Evolutionary conservation across 2,797 vertebrate genomes (phyloP).

Genomic region (Diceros bicornis): DNA sequence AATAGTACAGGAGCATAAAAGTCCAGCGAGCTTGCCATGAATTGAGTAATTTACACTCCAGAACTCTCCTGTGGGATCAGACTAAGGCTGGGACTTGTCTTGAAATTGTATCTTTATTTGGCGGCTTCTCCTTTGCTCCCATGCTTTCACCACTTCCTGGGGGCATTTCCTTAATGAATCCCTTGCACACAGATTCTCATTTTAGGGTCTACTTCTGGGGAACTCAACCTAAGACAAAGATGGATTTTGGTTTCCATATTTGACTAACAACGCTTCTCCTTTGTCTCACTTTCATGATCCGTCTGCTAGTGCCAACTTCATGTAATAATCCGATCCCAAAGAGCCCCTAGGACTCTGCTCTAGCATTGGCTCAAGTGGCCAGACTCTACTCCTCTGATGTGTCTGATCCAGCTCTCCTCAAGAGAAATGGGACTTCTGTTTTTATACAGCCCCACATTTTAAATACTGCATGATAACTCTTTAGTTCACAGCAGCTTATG

Average conservation of each 20-base stretch:
- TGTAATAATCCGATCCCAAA: neutral
- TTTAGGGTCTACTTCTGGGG: neutral
- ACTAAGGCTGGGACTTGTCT: neutral
- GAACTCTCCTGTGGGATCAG: neutral
- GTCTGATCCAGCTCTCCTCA: neutral
- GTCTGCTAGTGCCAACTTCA: neutral
- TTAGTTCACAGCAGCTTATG: neutral
- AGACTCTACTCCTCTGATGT: accelerated
- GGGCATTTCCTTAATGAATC: neutral
- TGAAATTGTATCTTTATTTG: neutral
- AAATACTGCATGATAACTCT: neutral
- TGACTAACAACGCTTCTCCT: neutral
- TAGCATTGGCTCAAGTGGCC: neutral
- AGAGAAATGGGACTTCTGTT: neutral
- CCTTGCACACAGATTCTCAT: neutral
- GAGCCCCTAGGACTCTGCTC: neutral
- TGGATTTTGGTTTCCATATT: neutral
- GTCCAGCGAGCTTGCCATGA: neutral
- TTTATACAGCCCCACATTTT: neutral
- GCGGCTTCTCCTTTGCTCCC: neutral
- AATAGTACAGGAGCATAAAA: neutral
- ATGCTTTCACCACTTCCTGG: neutral
- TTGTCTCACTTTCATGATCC: neutral
- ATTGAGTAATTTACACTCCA: neutral
- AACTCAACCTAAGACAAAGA: neutral